Evolutionary conservation across 2,797 vertebrate species (phyloP).

Genomic region (Sparus aurata): DNA sequence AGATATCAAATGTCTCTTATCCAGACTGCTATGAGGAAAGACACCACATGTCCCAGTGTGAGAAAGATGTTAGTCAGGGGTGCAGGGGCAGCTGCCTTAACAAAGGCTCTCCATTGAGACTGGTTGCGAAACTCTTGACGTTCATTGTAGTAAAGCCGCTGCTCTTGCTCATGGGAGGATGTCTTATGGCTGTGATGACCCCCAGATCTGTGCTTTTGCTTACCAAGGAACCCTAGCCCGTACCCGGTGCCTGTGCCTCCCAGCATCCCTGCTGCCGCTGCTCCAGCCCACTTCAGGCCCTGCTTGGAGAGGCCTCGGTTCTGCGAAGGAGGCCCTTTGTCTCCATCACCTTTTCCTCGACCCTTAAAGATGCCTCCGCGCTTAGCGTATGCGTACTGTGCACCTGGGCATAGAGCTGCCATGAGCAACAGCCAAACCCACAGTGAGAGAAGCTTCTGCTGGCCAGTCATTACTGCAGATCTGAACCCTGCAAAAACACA

Average conservation of each 20-base stretch:
- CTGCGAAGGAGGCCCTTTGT: conserved; percentile 62
- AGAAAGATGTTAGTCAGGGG: conserved; percentile 41
- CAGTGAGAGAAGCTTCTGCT: conserved; percentile 73
- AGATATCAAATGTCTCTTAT: conserved; percentile 58
- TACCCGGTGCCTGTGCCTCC: conserved; percentile 83
- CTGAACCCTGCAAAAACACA: conserved; percentile 52
- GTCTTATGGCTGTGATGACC: conserved; percentile 48
- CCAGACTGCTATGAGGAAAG: conserved; percentile 72
- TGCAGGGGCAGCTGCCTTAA: conserved; percentile 57
- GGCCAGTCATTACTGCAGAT: conserved; percentile 63
- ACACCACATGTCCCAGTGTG: conserved; percentile 62
- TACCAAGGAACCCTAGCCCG: conserved; percentile 80
- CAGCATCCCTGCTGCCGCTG: conserved; percentile 78
- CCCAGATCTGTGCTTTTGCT: conserved; percentile 64
- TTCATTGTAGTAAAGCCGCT: conserved; percentile 54
- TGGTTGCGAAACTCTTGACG: conserved; percentile 54
- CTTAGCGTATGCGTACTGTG: conserved; percentile 60
- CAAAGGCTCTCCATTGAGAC: conserved; percentile 61
- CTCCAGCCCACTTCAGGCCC: conserved; percentile 82
- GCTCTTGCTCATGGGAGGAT: conserved; percentile 46
- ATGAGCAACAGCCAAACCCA: conserved; percentile 78
- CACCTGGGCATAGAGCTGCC: conserved; percentile 71
- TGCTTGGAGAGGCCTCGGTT: conserved; percentile 69
- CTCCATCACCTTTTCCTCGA: conserved; percentile 47
- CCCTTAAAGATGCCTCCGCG: conserved; percentile 56